These are phyloP conservation scores for Cantharis rufa DNA, from an alignment of 2,888 invertebrate genomes.

Conservation along the genomic window DNA sequence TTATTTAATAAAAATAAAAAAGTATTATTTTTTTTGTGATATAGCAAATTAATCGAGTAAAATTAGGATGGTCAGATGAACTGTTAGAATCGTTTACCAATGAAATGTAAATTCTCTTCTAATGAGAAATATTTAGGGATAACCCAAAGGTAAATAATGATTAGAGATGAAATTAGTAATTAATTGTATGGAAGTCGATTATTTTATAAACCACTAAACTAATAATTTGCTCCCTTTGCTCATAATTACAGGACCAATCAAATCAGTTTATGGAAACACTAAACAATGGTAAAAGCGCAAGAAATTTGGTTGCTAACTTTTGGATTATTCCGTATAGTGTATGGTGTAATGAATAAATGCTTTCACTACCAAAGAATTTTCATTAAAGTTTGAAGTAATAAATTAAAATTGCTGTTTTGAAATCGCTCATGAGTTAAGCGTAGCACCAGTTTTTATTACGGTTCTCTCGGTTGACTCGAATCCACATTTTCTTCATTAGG, in stretches of 20 bases:
- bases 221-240: not conserved
- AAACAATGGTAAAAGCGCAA: not conserved
- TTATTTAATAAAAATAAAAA: not conserved
- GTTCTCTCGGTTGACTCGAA: not conserved
- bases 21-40: not conserved
- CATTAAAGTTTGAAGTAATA: not conserved
- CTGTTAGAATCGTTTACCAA: not conserved
- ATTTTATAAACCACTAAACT: not conserved
- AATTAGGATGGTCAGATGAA: not conserved
- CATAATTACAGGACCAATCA: not conserved
- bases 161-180: not conserved
- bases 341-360: not conserved
- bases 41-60: too few species aligned
- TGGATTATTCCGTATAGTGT: not conserved
- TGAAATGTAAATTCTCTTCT: not conserved
- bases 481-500: not conserved
- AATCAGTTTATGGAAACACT: not conserved
- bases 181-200: not conserved
- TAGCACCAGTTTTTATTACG: not conserved
- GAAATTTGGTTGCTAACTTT: not conserved
- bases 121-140: not conserved
- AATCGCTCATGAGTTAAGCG: not conserved
- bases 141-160: not conserved
- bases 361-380: not conserved
- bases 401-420: not conserved